phyloP scores from a whole-genome alignment of 1,140 invertebrate species.

The Caenorhabditis briggsae region DNA sequence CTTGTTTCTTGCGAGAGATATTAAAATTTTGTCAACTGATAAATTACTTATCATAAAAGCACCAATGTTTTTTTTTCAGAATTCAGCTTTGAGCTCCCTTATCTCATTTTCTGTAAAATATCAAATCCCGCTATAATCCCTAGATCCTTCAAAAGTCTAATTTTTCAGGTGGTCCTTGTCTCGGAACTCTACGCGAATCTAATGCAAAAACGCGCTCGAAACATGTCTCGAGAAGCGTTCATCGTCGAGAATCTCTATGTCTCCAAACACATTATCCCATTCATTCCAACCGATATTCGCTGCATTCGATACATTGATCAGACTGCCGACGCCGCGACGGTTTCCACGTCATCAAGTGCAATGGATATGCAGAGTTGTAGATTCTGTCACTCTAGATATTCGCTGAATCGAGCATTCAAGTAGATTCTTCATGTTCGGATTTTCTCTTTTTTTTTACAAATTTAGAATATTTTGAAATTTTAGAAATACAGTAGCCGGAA shows the following conservation, averaged over 20 bases:
- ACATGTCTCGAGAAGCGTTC: slow-evolving; percentile 75
- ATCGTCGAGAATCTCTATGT: slow-evolving; percentile 78
- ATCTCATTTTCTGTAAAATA: too few species aligned
- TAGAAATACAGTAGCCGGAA: too few species aligned
- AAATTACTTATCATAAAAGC: too few species aligned
- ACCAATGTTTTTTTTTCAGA: too few species aligned
- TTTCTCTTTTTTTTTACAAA: too few species aligned
- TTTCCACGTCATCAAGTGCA: slow-evolving; percentile 66
- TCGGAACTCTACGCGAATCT: slow-evolving; percentile 78
- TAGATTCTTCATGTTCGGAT: too few species aligned
- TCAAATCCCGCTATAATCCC: too few species aligned
- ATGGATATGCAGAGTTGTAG: slow-evolving; percentile 74
- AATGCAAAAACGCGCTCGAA: slow-evolving; percentile 76
- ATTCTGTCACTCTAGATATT: slow-evolving; percentile 75
- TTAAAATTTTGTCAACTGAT: too few species aligned
- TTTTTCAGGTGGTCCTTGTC: slow-evolving; percentile 75
- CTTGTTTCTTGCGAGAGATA: too few species aligned
- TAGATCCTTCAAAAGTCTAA: neutral
- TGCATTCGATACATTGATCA: slow-evolving; percentile 75
- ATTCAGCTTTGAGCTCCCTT: too few species aligned
- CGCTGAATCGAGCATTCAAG: slow-evolving; percentile 38
- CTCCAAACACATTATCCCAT: slow-evolving; percentile 77
- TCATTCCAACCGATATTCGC: slow-evolving; percentile 77
- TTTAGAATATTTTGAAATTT: too few species aligned
- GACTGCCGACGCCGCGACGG: slow-evolving; percentile 67